Evolutionary conservation across 2,113 vertebrate genomes (phyloP).

Genomic region (Kobus ellipsiprymnus): DNA sequence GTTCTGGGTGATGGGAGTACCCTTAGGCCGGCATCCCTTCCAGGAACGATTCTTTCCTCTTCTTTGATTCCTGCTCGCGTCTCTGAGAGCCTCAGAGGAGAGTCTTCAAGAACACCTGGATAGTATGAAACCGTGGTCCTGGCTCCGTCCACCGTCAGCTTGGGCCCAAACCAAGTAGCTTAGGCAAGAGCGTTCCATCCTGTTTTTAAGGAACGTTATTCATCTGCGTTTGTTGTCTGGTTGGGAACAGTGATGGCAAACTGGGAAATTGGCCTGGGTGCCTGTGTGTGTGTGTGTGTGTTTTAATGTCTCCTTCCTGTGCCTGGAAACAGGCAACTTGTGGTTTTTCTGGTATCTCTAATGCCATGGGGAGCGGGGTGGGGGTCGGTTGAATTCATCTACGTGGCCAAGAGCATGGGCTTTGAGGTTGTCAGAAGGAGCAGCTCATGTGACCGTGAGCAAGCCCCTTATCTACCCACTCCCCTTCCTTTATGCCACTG

Average conservation of each 20-base stretch:
- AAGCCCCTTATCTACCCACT: background rate
- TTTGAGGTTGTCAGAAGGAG: background rate
- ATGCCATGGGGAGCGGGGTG: background rate
- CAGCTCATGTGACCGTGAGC: background rate
- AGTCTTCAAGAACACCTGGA: constrained; percentile 34
- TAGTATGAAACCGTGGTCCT: background rate
- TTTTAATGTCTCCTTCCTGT: background rate
- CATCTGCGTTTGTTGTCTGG: background rate
- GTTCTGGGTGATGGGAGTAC: constrained; percentile 6
- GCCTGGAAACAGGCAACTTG: background rate
- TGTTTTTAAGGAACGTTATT: background rate
- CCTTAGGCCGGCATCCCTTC: constrained; percentile 49
- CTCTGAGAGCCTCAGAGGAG: constrained; percentile 27
- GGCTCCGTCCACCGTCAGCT: background rate
- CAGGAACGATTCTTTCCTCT: constrained; percentile 61
- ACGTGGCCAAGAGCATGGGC: background rate
- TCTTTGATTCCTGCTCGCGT: constrained; percentile 66
- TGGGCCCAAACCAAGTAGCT: background rate
- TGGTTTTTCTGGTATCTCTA: background rate
- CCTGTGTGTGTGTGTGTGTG: background rate
- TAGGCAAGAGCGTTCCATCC: background rate
- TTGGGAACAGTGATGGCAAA: background rate
- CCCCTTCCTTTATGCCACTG: background rate
- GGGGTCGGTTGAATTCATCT: background rate
- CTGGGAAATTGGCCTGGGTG: background rate